A percentile compares a stretch with the other conserved stretches of the same genome.
Conservation (phyloP, 2,797 vertebrate genomes). For the Centropyge bicolor region DNA sequence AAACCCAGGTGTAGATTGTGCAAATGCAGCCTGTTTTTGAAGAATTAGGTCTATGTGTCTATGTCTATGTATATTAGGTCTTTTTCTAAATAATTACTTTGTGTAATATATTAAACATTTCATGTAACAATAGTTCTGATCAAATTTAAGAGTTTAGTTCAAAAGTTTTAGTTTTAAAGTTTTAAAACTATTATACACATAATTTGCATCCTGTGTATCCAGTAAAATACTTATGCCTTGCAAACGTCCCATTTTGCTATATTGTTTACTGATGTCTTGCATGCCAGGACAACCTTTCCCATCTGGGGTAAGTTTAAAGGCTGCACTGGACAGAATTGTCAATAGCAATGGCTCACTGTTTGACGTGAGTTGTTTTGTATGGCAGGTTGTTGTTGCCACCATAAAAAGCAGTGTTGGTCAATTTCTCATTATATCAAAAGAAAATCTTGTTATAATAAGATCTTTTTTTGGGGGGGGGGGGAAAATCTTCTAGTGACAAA, state of each 20-base stretch:
- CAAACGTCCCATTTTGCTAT: background rate
- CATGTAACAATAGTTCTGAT: constrained; percentile 7
- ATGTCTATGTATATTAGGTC: background rate
- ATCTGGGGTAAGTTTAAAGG: background rate
- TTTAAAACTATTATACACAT: background rate
- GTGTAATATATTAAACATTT: constrained; percentile 9
- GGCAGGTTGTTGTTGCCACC: background rate
- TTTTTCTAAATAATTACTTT: background rate
- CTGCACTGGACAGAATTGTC: background rate
- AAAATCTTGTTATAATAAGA: no score
- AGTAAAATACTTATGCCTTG: background rate
- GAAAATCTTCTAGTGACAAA: no score
- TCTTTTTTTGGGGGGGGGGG: no score
- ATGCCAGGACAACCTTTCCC: constrained; percentile 5
- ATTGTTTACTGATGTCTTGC: constrained; percentile 3
- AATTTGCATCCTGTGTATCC: background rate
- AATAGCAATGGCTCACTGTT: background rate
- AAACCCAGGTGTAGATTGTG: constrained; percentile 15
- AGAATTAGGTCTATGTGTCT: background rate
- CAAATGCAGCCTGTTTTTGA: constrained; percentile 17
- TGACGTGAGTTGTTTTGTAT: background rate
- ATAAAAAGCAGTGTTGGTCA: background rate
- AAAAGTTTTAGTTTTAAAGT: no score
- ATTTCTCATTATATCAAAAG: no score
- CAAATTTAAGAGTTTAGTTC: background rate